Conservation (phyloP, 1,140 invertebrate species). For the Pachypsylla venusta region DNA sequence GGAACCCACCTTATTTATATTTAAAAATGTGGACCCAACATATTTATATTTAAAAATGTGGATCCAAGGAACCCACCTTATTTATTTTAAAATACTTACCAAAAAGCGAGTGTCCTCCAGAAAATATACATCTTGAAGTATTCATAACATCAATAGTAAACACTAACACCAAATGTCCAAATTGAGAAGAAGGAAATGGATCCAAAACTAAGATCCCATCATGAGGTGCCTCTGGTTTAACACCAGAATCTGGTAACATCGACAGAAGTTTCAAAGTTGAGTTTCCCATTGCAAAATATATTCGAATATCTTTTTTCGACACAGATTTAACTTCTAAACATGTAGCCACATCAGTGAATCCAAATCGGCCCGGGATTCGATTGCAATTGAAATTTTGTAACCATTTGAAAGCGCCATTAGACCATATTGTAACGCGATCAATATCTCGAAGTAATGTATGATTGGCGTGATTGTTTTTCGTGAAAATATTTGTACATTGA, state of each 20-base stretch:
- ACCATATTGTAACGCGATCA: not conserved
- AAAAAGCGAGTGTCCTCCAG: not conserved
- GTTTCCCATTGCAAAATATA: not conserved
- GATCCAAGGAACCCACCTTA: too few relatives aligned
- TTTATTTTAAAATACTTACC: not conserved
- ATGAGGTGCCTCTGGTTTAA: conserved; percentile 27
- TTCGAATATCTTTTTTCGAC: not conserved
- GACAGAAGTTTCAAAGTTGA: conserved; percentile 13
- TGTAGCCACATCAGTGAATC: conserved; percentile 1
- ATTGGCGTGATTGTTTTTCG: not conserved
- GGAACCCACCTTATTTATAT: too few relatives aligned
- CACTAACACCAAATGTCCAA: conserved; percentile 37
- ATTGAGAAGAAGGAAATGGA: conserved; percentile 34
- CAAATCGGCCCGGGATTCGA: not conserved
- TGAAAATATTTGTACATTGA: not conserved
- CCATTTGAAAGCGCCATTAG: not conserved
- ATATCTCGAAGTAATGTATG: not conserved
- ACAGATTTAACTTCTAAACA: conserved; percentile 1
- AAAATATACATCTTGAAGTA: not conserved
- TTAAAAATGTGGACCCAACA: too few relatives aligned
- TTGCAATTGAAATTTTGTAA: not conserved
- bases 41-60: too few relatives aligned
- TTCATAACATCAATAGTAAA: conserved; percentile 24
- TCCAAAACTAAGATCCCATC: conserved; percentile 36
- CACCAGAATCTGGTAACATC: conserved; percentile 32